Conservation (phyloP, 2,797 vertebrate genomes). For the Apogon talboti region DNA sequence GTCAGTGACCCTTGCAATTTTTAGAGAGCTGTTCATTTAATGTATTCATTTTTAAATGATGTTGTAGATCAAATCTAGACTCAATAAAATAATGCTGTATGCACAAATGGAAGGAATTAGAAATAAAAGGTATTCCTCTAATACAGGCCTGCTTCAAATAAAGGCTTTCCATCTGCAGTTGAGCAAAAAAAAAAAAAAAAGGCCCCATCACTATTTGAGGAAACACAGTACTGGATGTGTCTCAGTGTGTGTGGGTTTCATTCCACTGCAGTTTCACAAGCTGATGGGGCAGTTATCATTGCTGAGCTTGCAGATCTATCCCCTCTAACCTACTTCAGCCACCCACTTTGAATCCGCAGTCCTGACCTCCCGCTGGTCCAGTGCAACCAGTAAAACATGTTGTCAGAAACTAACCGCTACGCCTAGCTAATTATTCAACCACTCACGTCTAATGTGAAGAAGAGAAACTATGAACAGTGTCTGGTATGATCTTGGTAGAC, state of each 20-base stretch:
- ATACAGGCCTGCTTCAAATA: too few relatives aligned
- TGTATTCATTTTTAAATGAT: too few relatives aligned
- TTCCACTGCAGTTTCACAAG: conserved; percentile 67
- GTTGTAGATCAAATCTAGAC: too few relatives aligned
- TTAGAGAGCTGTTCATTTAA: too few relatives aligned
- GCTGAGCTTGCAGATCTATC: conserved; percentile 68
- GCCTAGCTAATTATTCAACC: conserved; percentile 41
- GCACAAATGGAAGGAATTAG: too few relatives aligned
- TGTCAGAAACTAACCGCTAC: conserved; percentile 48
- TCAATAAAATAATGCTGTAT: too few relatives aligned
- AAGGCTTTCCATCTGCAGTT: too few relatives aligned
- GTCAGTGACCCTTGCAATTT: too few relatives aligned
- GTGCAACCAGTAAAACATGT: conserved; percentile 23
- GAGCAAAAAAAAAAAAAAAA: too few relatives aligned
- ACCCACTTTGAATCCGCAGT: conserved; percentile 55
- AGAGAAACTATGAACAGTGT: conserved; percentile 39
- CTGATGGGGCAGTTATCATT: conserved; percentile 68
- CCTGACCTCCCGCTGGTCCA: conserved; percentile 44
- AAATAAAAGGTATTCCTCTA: too few relatives aligned
- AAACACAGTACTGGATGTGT: background rate
- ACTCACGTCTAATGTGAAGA: conserved; percentile 43
- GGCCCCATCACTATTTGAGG: too few relatives aligned
- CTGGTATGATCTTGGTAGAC: conserved; percentile 27
- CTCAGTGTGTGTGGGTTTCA: conserved; percentile 53
- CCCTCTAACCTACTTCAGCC: conserved; percentile 46